phyloP scores from a whole-genome alignment of 2,888 invertebrate genomes.

The Seladonia tumulorum region DNA sequence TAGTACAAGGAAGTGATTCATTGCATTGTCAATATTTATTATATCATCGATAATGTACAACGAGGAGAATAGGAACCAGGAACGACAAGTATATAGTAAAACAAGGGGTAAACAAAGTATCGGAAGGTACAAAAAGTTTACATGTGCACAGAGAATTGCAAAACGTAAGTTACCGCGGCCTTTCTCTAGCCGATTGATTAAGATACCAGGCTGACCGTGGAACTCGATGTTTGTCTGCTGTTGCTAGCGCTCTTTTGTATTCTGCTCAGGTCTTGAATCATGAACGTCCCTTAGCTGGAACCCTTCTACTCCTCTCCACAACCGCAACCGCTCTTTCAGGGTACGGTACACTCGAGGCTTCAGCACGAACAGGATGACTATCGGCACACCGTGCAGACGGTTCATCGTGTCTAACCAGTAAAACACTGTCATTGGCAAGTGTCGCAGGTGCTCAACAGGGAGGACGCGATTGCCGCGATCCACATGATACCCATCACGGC shows the following conservation, averaged over 20 bases:
- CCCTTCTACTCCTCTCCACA: conserved; percentile 30
- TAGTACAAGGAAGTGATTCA: too few species aligned
- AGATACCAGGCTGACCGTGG: conserved; percentile 60
- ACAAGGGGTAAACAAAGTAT: neutral
- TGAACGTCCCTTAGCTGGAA: conserved; percentile 54
- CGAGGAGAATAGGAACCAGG: neutral
- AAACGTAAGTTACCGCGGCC: neutral
- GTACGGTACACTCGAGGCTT: conserved; percentile 88
- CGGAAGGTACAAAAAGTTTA: conserved; percentile 10
- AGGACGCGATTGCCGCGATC: conserved; percentile 85
- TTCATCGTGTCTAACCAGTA: conserved; percentile 88
- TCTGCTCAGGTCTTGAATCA: conserved; percentile 72
- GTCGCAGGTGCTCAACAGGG: conserved; percentile 59
- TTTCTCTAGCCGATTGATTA: conserved; percentile 27
- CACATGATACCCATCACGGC: conserved; percentile 92
- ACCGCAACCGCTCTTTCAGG: conserved; percentile 86
- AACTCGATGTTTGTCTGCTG: conserved; percentile 77
- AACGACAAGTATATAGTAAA: neutral
- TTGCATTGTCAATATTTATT: too few species aligned
- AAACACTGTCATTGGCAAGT: conserved; percentile 72
- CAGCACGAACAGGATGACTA: conserved; percentile 90
- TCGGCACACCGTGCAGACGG: conserved; percentile 89
- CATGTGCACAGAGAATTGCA: neutral
- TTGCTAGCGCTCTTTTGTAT: conserved; percentile 75
- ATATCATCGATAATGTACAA: too few species aligned